Base-by-base conservation (phyloP, 2,113 vertebrate genomes). In the Nycticryphes semicollaris region DNA sequence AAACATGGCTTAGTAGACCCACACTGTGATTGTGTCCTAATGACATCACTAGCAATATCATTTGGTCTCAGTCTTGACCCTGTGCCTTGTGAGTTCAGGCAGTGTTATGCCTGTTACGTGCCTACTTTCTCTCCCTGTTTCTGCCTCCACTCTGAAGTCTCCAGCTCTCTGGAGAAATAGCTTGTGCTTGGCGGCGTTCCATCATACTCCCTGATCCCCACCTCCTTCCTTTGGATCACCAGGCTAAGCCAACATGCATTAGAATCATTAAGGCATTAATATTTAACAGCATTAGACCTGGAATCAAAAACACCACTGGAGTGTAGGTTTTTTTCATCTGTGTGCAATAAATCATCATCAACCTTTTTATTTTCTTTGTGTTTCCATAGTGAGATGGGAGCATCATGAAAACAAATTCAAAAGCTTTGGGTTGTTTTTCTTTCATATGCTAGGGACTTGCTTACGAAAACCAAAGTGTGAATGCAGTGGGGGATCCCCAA, bases 341-440 rank as follows among this genome's bases (percentile, higher is more conserved):
- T 31, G 53, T 59, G 73, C 10, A 75, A 95, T 97, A 96, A 96
- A 97, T 97, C 90, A 94, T 85, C 74, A 87, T 79, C 83, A 94
- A 66, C 45, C 67, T 95, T 80, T 90, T 81, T 54, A 67, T 91
- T 87, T 92, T 87, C 41, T 93, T 93, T 87, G 84, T 77, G 85
- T 95, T 97, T 91, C 93, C 86, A 69, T 54, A 79, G 94, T 62
- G 93, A 96, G 91, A 91, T 50, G 64, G 59, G 60, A 94, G 54
- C 84, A 94, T 91, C 78, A 47, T 0, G 25, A 66, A 89, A 91
- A 87, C 56, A 88, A 93, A 96, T 59, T 73, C 78, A 22, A 50
- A 75, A 83, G 68, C 56, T 95, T 96, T 68, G 27, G n/a, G 89
- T 94, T 94, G 50, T 66, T 93, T 95, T 93, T 91, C 68, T 94